Evolutionary conservation across 2,113 vertebrate species (phyloP), one percentile per base, ranked within the genome.

Genomic region (Corythoichthys haematopterus): DNA sequence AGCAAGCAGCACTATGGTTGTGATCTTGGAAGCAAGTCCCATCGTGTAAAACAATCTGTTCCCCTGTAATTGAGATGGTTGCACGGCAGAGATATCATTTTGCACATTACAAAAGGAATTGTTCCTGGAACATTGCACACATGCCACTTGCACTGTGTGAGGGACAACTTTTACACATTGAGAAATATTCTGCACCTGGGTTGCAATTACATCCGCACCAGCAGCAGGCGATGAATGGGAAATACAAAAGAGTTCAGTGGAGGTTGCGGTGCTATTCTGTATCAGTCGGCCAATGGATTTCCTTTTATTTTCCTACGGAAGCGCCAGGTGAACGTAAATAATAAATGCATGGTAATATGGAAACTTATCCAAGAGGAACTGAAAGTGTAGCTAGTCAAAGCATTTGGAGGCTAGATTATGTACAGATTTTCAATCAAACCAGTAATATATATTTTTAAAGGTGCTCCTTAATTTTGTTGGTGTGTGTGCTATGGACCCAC

Each of bases 31-130:
- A 89, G 87, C 87, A 79, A 80, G 83, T 84, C 86, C 60, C 85
- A 74, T 64, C 77, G 64, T 48, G 91, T 90, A 92, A 92, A 82
- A 85, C 72, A 85, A 92, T 90, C 87, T 80, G 81, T 79, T 82
- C 87, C 69, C 72, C 78, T 86, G 90, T 88, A 92, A 90, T 79
- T 63, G 87, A 92, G 89, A 89, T 72, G 86, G 74, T 74, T 68
- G 80, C 82, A 80, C 77, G 74, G 82, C 80, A 80, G 72, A 87
- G 87, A 88, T 89, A 91, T 92, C 87, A 89, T 89, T 90, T 91
- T 89, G 87, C 91, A 89, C 85, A 84, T 85, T 84, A 90, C 90
- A 92, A 91, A 89, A 86, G 83, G 70, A 71, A 81, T 84, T 78
- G 79, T 81, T 85, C 72, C 72, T 82, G 80, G 80, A 77, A 71